Evolutionary conservation across 1,140 invertebrate genomes (phyloP).

Genomic region (Homarus americanus): DNA sequence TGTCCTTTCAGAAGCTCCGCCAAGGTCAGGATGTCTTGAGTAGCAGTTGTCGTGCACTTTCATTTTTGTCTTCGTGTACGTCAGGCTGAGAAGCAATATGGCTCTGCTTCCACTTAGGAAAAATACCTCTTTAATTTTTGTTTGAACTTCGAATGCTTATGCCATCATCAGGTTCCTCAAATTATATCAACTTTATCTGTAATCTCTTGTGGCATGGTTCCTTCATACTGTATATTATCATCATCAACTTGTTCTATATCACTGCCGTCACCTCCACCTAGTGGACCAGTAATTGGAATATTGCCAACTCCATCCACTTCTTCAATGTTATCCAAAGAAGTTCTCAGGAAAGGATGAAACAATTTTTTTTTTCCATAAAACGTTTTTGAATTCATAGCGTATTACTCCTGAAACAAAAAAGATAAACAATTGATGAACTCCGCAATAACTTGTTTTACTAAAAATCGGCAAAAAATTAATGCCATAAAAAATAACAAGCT

Average conservation of each 20-base stretch:
- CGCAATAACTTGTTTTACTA: background rate
- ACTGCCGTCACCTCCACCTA: slow-evolving; percentile 53
- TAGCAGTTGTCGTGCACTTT: background rate
- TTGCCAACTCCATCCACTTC: slow-evolving; percentile 75
- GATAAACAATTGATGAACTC: background rate
- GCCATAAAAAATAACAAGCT: too few relatives aligned
- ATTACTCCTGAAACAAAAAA: background rate
- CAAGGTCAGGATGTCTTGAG: slow-evolving; percentile 6
- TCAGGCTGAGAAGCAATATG: slow-evolving; percentile 23
- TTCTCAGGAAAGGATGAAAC: slow-evolving; percentile 75
- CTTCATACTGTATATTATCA: slow-evolving; percentile 18
- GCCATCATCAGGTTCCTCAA: slow-evolving; percentile 4
- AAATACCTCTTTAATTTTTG: background rate
- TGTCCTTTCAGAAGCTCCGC: background rate
- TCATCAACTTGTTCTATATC: slow-evolving; percentile 43
- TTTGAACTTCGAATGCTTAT: background rate
- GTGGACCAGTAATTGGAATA: slow-evolving; percentile 72
- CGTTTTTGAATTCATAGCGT: background rate
- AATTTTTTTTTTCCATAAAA: slow-evolving; percentile 24
- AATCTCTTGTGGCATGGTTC: slow-evolving; percentile 21
- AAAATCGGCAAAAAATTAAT: background rate
- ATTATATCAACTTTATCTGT: slow-evolving; percentile 33
- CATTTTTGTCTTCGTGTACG: background rate
- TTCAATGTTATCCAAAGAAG: slow-evolving; percentile 75
- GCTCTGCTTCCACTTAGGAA: background rate